These are phyloP conservation scores for Glyptemys insculpta DNA, from an alignment of 2,797 vertebrate species.

Conservation along the genomic window DNA sequence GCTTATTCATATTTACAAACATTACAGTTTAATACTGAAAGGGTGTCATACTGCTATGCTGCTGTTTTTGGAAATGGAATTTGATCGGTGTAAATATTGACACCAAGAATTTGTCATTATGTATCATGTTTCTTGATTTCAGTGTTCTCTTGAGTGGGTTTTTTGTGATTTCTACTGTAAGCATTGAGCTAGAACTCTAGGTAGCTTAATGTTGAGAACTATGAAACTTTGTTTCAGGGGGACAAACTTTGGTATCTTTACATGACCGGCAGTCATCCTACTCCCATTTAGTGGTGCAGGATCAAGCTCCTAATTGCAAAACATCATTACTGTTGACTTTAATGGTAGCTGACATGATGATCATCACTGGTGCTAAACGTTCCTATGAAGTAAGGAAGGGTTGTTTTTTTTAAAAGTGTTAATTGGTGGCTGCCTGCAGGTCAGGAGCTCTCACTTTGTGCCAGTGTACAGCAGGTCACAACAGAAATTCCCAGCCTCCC, in stretches of 20 bases:
- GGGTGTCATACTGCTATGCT: slow-evolving; percentile 4
- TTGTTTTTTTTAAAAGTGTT: neutral
- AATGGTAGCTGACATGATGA: neutral
- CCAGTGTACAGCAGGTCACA: neutral
- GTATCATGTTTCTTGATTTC: neutral
- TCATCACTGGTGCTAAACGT: neutral
- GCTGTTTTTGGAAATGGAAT: neutral
- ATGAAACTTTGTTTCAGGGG: neutral
- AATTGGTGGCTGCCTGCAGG: slow-evolving; percentile 56
- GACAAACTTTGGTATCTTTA: neutral
- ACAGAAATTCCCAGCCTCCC: neutral
- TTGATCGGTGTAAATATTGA: neutral
- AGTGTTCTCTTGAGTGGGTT: neutral
- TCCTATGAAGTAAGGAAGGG: neutral
- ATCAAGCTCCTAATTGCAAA: neutral
- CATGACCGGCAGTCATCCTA: neutral
- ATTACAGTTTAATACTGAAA: slow-evolving; percentile 55
- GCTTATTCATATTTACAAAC: slow-evolving; percentile 25
- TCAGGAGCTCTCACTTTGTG: neutral
- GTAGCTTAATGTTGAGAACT: neutral
- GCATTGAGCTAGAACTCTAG: neutral
- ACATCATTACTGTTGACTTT: neutral
- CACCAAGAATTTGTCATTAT: neutral
- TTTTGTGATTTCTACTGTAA: slow-evolving; percentile 18
- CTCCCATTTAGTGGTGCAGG: fast-evolving